Evolutionary conservation across 2,797 vertebrate species (phyloP).

Genomic region (Rhinophrynus dorsalis): DNA sequence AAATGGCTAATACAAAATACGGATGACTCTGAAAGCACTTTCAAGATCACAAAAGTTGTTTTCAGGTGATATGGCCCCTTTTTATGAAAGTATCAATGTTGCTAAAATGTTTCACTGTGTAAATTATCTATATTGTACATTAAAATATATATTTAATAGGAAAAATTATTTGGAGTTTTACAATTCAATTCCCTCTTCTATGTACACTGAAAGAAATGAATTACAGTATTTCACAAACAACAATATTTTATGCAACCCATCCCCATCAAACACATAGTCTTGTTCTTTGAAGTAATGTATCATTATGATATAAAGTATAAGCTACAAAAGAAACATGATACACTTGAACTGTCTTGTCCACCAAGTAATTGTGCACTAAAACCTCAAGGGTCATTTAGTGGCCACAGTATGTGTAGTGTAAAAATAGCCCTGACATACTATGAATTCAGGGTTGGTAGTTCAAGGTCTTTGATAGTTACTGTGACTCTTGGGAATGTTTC

Average conservation of each 20-base stretch:
- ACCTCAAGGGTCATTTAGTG: conserved; percentile 34
- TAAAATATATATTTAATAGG: background rate
- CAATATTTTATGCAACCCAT: background rate
- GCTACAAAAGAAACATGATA: conserved; percentile 26
- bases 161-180: background rate
- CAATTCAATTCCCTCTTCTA: background rate
- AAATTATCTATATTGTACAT: too few relatives aligned
- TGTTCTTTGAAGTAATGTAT: conserved; percentile 35
- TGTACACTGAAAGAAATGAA: background rate
- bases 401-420: conserved; percentile 21
- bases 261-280: conserved; percentile 30
- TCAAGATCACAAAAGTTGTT: too few relatives aligned
- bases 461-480: conserved; percentile 20
- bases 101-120: background rate
- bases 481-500: conserved; percentile 10
- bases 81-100: too few relatives aligned
- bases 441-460: conserved; percentile 13
- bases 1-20: too few relatives aligned
- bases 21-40: too few relatives aligned
- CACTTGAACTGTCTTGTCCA: conserved; percentile 38
- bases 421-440: conserved; percentile 36
- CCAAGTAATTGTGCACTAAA: conserved; percentile 35
- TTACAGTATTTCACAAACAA: conserved; percentile 17
- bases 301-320: conserved; percentile 46
- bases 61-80: too few relatives aligned